Base-by-base conservation (phyloP, 2,888 invertebrate genomes). In the Tyria jacobaeae region DNA sequence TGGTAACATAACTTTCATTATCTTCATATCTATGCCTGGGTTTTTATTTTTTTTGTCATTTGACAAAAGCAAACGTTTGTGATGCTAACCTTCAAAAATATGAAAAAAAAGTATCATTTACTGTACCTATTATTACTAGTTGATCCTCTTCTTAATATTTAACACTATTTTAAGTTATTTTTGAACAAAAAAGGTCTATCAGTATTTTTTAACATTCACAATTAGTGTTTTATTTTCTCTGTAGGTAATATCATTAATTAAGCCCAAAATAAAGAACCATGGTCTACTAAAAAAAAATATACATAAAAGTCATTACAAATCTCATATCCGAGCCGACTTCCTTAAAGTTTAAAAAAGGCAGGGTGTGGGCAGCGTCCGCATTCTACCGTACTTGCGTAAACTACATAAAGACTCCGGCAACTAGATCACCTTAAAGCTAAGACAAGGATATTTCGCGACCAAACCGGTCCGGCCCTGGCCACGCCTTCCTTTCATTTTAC, bases 401-500 rank as follows among this genome's bases (percentile, higher is more conserved):
- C 81, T 83, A 66, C 72, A 57, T 82, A 73, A 80, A 84, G 76
- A 73, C 65, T 65, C 79, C 57, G 65, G 72, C 79, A 86, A 92
- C 90, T 91, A 88, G 94, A 91, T 92, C 88, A 92, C 92, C 92
- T 94, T 88, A 89, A 82, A 64, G 76, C 80, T 76, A 83, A 80
- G 76, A 89, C 91, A 91, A 92, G 92, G 89, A 91, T 91, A 92
- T 85, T 88, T 86, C 74, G 73, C 81, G 78, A 71, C 75, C 67
- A 71, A 89, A 90, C 90, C 88, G 86, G 90, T 89, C 76, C 64
- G 68, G 73, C 78, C 76, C 79, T 78, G 81, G 44, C 89, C 91
- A 89, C 92, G 89, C 93, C 93, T 89, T 76, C 84, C 90, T 92
- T 89, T 93, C 92, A 88, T 89, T 89, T 93, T 90, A 84, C 87